Base-by-base conservation (phyloP, 2,888 invertebrate genomes). In the Gerris lacustris region DNA sequence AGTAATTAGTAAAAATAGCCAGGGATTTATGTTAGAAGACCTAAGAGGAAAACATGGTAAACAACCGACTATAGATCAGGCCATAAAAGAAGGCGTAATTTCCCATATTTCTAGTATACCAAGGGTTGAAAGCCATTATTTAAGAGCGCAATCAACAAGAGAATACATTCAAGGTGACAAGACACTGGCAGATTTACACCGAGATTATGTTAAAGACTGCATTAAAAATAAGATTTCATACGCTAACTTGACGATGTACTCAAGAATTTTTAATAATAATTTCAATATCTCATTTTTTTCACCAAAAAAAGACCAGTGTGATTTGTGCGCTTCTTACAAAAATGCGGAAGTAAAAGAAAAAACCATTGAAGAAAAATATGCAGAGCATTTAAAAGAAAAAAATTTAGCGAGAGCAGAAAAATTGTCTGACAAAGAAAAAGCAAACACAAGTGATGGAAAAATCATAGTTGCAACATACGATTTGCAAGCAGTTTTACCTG, bases 91-190 rank as follows among this genome's bases (percentile, higher is more conserved):
- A 66, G 73, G 72, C 55, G 73, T 76, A 43, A 31, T 6, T 6
- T 7, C 6, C 9, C n/a, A 9, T 66, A 77, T 77, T 55, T 73
- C 76, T 72, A 72, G 75, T 66, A 77, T 77, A 62, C 76, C 77
- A n/a, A 72, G 76, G 67, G 73, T 77, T 63, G 76, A 75, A 70
- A 76, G 76, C 63, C 77, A 77, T 70, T 77, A 77, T 69, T 75
- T 76, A 62, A 72, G 76, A 15, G 74, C 75, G 67, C 69, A 72
- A 45, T 74, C 77, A n/a, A 72, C 66, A 62, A 75, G 73, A 63
- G 75, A 77, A 69, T 78, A 74, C 68, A 76, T 78, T 73, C 77
- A 77, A 69, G 77, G 76, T 6, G 74, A 76, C 9, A 72, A 74
- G 71, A 72, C 74, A 44, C 66, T 78, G 45, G 74, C 76, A 43